Conservation (phyloP, 2,888 invertebrate genomes). For the Drosophila demipolita region DNA sequence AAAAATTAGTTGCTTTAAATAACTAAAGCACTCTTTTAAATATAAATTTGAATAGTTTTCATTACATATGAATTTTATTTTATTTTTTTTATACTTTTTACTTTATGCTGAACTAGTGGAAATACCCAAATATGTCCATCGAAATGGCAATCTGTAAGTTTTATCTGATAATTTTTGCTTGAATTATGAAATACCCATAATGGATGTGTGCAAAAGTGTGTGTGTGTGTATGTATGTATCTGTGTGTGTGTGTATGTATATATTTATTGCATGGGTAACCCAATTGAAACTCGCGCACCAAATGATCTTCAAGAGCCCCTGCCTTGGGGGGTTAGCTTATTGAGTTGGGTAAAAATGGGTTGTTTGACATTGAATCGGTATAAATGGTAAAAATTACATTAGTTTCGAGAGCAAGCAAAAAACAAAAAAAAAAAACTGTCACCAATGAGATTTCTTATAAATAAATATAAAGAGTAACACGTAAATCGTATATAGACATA, state of each 20-base stretch:
- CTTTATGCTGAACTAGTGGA: neutral
- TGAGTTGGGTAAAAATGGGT: conserved; percentile 21
- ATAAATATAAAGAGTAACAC: conserved; percentile 44
- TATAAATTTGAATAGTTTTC: neutral
- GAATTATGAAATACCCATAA: neutral
- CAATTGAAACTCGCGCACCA: conserved; percentile 73
- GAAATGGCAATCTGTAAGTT: neutral
- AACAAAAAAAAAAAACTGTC: conserved; percentile 51
- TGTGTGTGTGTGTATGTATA: conserved; percentile 24
- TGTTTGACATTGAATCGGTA: conserved; percentile 32
- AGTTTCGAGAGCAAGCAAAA: conserved; percentile 70
- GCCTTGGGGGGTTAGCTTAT: conserved; percentile 29
- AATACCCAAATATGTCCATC: neutral
- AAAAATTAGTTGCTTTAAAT: neutral
- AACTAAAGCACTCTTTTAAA: neutral
- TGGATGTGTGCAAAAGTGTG: conserved; percentile 26
- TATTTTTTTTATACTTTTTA: neutral
- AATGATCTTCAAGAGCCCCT: conserved; percentile 43
- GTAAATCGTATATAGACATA: conserved; percentile 38
- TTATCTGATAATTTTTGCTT: conserved; percentile 6
- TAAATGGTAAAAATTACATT: conserved; percentile 44
- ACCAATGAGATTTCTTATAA: conserved; percentile 66
- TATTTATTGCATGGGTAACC: conserved; percentile 28
- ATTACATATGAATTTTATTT: neutral
- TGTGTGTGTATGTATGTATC: conserved; percentile 29